These are phyloP conservation scores for Molossus alvarezi DNA, from an alignment of 2,797 vertebrate genomes.

Conservation along the genomic window DNA sequence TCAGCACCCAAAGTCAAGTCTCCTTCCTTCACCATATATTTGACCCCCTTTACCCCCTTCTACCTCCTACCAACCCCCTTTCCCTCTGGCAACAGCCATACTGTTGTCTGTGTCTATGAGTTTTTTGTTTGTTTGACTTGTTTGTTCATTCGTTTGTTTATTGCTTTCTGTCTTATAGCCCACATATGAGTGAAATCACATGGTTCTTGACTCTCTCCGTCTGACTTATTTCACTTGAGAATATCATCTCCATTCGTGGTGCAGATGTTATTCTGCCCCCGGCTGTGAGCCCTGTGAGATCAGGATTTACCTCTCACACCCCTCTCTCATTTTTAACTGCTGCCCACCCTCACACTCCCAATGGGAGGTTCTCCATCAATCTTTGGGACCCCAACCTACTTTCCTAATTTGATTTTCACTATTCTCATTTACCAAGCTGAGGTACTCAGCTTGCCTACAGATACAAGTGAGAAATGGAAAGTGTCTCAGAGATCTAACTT, in stretches of 20 bases:
- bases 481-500: neutral
- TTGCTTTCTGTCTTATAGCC: neutral
- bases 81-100: neutral
- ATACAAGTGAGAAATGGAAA: slow-evolving; percentile 50
- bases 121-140: neutral
- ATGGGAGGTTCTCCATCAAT: neutral
- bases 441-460: slow-evolving; percentile 7
- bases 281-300: neutral
- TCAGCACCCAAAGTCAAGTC: neutral
- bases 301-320: neutral
- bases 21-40: neutral
- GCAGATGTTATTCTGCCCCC: neutral
- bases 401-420: neutral
- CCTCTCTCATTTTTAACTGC: neutral
- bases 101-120: neutral
- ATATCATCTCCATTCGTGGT: neutral
- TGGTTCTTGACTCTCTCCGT: neutral
- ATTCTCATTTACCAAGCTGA: neutral
- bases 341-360: accelerated
- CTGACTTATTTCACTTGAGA: neutral
- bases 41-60: neutral
- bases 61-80: neutral
- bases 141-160: neutral
- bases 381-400: neutral
- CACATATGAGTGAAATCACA: neutral